A percentile compares a stretch with the other conserved stretches of the same genome.
Conservation (phyloP, 2,113 vertebrate genomes). For the Chaetodon auriga region DNA sequence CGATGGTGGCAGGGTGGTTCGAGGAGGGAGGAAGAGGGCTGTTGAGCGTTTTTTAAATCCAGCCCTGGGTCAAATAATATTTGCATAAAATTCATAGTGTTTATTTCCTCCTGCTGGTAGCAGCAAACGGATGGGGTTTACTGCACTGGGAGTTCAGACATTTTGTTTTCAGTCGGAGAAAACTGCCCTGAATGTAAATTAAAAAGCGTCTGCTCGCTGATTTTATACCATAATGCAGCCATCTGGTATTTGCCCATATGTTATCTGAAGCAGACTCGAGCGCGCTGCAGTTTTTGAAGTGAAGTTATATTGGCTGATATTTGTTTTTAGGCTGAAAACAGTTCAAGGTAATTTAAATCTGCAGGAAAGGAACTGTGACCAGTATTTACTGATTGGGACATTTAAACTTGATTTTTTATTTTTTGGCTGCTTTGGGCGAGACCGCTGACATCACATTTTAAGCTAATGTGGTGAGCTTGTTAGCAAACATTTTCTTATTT, state of each 20-base stretch:
- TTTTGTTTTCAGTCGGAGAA: slow-evolving; percentile 26
- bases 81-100: slow-evolving; percentile 35
- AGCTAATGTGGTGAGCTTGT: neutral
- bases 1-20: neutral
- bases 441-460: neutral
- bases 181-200: neutral
- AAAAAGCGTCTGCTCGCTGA: neutral
- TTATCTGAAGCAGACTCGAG: neutral
- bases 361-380: neutral
- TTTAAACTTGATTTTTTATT: neutral
- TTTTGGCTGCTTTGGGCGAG: neutral
- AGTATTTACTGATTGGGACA: neutral
- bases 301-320: neutral
- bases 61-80: slow-evolving; percentile 41
- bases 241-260: slow-evolving; percentile 1
- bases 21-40: slow-evolving; percentile 5
- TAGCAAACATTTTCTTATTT: neutral
- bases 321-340: neutral
- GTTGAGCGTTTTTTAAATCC: slow-evolving; percentile 8
- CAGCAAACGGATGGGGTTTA: slow-evolving; percentile 7
- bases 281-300: neutral
- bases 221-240: slow-evolving; percentile 6
- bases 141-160: slow-evolving; percentile 12
- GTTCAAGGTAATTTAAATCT: neutral
- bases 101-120: slow-evolving; percentile 8